phyloP scores from a whole-genome alignment of 2,888 invertebrate species.

The Leucania comma region DNA sequence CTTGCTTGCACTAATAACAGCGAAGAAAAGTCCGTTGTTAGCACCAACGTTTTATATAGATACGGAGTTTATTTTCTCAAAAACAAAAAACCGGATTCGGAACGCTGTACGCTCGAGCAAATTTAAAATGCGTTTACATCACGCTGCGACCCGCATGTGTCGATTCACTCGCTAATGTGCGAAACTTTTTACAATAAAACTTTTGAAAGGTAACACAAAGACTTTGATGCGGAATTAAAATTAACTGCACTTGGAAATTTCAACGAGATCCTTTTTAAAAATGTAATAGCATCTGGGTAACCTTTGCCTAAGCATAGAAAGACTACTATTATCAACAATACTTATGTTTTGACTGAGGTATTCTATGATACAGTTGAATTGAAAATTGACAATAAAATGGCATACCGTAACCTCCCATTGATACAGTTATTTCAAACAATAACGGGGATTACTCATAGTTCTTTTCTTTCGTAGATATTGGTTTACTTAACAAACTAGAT shows the following conservation, averaged over 20 bases:
- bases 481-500: neutral
- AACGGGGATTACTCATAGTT: neutral
- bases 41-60: conserved; percentile 70
- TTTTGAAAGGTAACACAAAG: neutral
- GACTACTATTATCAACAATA: conserved; percentile 3
- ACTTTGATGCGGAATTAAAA: neutral
- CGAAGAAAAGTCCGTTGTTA: conserved; percentile 63
- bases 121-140: conserved; percentile 46
- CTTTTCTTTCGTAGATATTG: neutral
- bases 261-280: neutral
- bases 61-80: conserved; percentile 65
- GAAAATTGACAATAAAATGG: neutral
- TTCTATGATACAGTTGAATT: neutral
- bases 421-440: neutral
- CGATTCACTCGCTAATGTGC: conserved; percentile 4
- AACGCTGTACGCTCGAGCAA: conserved; percentile 30
- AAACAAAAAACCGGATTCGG: conserved; percentile 70
- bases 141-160: conserved; percentile 27
- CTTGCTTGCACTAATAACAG: conserved; percentile 69
- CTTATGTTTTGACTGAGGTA: neutral
- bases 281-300: neutral
- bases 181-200: neutral
- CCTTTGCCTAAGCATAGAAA: neutral
- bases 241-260: neutral
- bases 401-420: neutral